Evolutionary conservation across 2,797 vertebrate genomes (phyloP), one percentile per base, ranked within the genome.

Genomic region (Tapirus indicus): DNA sequence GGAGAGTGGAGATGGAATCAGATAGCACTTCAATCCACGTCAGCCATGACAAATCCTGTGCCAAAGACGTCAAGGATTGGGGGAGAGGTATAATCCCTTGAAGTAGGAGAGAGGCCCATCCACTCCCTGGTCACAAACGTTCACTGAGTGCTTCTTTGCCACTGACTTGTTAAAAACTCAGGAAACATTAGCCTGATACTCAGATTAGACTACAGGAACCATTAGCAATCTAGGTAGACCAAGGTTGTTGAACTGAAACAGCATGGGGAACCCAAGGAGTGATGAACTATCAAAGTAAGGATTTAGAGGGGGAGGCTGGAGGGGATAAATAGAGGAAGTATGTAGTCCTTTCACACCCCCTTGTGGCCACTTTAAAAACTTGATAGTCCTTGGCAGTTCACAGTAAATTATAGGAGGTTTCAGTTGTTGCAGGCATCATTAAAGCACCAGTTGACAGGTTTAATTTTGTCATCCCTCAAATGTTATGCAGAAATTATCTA

Each of bases 291-390:
- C 10, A 27, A 68, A 74, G 23, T 29, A 60, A 72, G 64, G n/a
- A 71, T 38, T 23, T 69, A 35, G 27, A 54, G 21, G 12, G 27
- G 16, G 13, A 2, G 23, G 8, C 1, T n/a, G 3, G 17, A 32
- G 2, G 32, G 2, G 1, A 7, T 2, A 8, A 16, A n/a, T 21
- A 13, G 41, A 18, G 52, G 56, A 14, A 9, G 62, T 71, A n/a
- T 32, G 29, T 25, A 16, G 60, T 60, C 87, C 88, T 66, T 49
- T 25, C 21, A 6, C 92, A 6, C 97, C 97, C 96, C 74, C 97
- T 97, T 56, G 97, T 95, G 97, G 97, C 60, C 89, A 77, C 29
- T 88, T 64, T 10, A 20, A 49, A 74, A 41, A 62, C 7, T 10
- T 7, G 66, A 5, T 60, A 2, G 8, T 12, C 78, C 18, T 44